A percentile compares a stretch with the other conserved stretches of the same genome.
phyloP scores from a whole-genome alignment of 2,888 invertebrate species.

The Xylota segnis region DNA sequence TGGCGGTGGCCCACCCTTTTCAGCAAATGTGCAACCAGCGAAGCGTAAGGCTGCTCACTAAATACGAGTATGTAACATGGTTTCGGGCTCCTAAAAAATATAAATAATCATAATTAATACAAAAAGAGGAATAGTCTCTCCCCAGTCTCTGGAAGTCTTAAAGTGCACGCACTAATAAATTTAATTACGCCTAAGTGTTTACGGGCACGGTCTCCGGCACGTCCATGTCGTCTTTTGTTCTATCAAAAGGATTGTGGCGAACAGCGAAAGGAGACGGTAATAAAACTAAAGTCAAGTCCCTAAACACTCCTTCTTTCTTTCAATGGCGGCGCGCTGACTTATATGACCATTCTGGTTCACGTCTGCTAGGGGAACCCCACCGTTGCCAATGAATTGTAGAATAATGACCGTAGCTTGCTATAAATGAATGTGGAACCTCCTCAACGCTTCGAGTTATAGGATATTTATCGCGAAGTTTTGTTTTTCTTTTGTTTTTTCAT shows the following conservation, averaged over 20 bases:
- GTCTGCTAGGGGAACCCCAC: conserved; percentile 5
- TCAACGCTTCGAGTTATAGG: conserved; percentile 41
- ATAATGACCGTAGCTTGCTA: conserved; percentile 37
- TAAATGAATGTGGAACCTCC: conserved; percentile 57
- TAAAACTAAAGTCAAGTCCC: conserved; percentile 58
- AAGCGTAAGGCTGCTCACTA: conserved; percentile 29
- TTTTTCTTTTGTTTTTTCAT: conserved; percentile 27
- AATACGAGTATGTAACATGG: not conserved
- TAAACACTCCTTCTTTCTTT: conserved; percentile 63
- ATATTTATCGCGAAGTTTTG: conserved; percentile 59
- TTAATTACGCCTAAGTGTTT: conserved; percentile 71
- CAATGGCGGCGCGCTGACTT: conserved; percentile 34
- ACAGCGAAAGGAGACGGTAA: conserved; percentile 21
- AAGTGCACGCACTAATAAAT: conserved; percentile 72
- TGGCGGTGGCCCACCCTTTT: conserved; percentile 12
- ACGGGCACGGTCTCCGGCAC: conserved; percentile 43
- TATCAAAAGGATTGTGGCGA: conserved; percentile 39
- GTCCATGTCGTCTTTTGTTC: conserved; percentile 24
- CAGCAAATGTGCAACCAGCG: conserved; percentile 27
- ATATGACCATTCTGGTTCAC: conserved; percentile 48
- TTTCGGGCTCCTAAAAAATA: not conserved
- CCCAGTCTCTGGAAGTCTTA: conserved; percentile 31
- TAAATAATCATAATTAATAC: not conserved
- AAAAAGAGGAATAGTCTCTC: conserved; percentile 8
- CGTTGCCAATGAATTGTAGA: conserved; percentile 14